Base-by-base conservation (phyloP, 2,113 vertebrate genomes). In the Corythaeola cristata region DNA sequence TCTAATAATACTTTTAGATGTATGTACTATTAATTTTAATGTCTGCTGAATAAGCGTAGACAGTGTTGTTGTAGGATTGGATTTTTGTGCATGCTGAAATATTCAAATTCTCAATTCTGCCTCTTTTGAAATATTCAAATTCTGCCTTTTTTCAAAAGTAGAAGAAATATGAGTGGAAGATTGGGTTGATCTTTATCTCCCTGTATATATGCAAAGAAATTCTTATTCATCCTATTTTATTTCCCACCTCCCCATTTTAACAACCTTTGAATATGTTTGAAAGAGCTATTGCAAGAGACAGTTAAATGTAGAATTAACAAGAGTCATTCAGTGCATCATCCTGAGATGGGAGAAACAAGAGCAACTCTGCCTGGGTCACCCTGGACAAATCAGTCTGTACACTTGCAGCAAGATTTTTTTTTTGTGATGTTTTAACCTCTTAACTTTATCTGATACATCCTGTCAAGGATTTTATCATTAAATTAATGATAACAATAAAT, bases 81-180 rank as follows among this genome's bases (percentile, higher is more conserved):
- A 47, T 88, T 83, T 95, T 86, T 91, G 35, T 23, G 15, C 62
- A 18, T 93, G 32, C 39, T 67, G 39, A 82, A 96, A 82, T 94
- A 59, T 17, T 74, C 39, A 64, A 86, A 73, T 44, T n/a, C 28
- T 80, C 39, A 23, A 5, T 80, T 89, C 33, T 35, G 18, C 18
- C 21, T 89, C 30, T 52, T 71, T 41, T 82, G 45, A 82, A 67
- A 81, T 77, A 92, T 10, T 96, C 12, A 72, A 71, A 68, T 97
- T 86, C 44, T 41, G 53, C 10, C 19, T 82, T 21, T 91, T 91
- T 88, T 86, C 49, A 96, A 82, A 93, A 96, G 88, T 35, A 35
- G 74, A 20, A 88, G 63, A 69, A 90, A 35, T 87, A 49, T 6
- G 24, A 45, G 50, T 88, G n/a, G 37, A 73, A 75, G 49, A 6